phyloP scores from a whole-genome alignment of 2,888 invertebrate species.

The Crocallis elinguaria region DNA sequence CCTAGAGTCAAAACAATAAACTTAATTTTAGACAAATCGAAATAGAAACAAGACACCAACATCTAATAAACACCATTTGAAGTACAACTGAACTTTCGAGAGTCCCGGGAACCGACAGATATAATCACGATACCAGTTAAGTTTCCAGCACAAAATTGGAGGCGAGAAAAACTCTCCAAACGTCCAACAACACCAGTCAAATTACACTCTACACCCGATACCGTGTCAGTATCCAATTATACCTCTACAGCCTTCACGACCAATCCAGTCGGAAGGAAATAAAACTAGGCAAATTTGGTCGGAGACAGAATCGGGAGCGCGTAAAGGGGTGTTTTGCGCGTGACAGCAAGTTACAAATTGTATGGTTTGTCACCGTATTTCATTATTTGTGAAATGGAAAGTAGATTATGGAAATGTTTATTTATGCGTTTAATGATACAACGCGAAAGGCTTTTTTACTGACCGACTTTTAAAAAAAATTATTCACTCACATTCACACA shows the following conservation, averaged over 20 bases:
- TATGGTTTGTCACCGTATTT: conserved; percentile 9
- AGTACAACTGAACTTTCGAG: background rate
- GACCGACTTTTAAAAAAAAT: too few species aligned
- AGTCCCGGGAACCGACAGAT: background rate
- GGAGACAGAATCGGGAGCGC: conserved; percentile 10
- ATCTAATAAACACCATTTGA: background rate
- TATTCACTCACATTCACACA: too few species aligned
- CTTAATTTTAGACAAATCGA: background rate
- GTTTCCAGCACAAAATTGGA: conserved; percentile 5
- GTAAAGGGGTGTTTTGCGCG: conserved; percentile 40
- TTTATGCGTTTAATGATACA: background rate
- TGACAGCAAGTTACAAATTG: conserved; percentile 44
- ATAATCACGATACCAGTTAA: conserved; percentile 9
- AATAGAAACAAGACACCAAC: background rate
- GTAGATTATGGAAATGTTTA: background rate
- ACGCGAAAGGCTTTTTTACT: too few species aligned
- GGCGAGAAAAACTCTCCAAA: conserved; percentile 7
- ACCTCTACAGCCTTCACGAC: conserved; percentile 33
- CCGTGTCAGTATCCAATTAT: conserved; percentile 33
- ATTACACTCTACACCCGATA: conserved; percentile 18
- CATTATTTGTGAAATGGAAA: background rate
- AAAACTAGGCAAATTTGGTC: conserved; percentile 39
- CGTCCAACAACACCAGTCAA: conserved; percentile 16
- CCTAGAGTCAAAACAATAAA: background rate
- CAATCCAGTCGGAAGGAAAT: conserved; percentile 27